A percentile compares a stretch with the other conserved stretches of the same genome.
phyloP scores from a whole-genome alignment of 2,797 vertebrate species.

The Gymnocypris eckloni region DNA sequence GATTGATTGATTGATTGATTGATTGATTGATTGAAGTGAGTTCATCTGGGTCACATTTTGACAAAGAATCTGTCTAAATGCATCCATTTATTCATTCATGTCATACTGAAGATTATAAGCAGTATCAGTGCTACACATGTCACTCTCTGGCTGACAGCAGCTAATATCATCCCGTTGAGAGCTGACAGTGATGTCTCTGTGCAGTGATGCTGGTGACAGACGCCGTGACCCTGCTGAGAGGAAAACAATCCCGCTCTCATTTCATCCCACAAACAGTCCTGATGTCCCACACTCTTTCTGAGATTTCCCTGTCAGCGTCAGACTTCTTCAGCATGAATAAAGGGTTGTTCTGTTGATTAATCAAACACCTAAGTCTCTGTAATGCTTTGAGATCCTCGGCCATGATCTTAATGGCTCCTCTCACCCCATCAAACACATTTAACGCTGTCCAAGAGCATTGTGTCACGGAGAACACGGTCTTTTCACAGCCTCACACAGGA shows the following conservation, averaged over 20 bases:
- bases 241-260: slow-evolving; percentile 16
- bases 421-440: slow-evolving; percentile 15
- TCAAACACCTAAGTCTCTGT: slow-evolving; percentile 15
- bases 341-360: slow-evolving; percentile 4
- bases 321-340: slow-evolving; percentile 1
- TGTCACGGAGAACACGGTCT: slow-evolving; percentile 4
- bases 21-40: background rate
- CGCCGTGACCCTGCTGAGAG: slow-evolving; percentile 1
- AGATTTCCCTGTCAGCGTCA: background rate
- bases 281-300: slow-evolving; percentile 1
- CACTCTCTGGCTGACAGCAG: background rate
- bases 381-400: slow-evolving; percentile 25
- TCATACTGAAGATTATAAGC: background rate
- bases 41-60: background rate
- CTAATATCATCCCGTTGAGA: background rate
- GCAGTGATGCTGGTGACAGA: slow-evolving; percentile 41
- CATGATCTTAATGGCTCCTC: slow-evolving; percentile 36
- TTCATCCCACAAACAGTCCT: background rate
- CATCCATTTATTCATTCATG: background rate
- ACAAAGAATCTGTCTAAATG: background rate
- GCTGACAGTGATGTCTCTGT: background rate
- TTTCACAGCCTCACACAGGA: slow-evolving; percentile 15
- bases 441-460: slow-evolving; percentile 42
- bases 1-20: background rate
- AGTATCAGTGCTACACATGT: background rate